Evolutionary conservation across 2,797 vertebrate genomes (phyloP).

Genomic region (Coreius guichenoti): DNA sequence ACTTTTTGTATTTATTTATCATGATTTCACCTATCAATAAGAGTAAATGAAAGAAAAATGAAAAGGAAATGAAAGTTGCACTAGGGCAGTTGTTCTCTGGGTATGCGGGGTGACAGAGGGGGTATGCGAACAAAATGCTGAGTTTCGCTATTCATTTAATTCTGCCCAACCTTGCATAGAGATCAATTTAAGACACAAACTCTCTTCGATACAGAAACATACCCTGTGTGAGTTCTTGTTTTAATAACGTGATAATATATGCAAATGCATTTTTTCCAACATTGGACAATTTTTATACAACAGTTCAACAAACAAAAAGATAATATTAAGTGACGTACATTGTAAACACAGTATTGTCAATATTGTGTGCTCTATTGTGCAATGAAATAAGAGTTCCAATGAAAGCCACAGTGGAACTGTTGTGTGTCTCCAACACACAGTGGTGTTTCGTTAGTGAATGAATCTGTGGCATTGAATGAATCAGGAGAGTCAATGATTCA

Average conservation of each 20-base stretch:
- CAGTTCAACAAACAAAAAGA: background rate
- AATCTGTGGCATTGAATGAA: background rate
- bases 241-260: background rate
- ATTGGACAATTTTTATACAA: background rate
- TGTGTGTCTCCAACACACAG: too few relatives aligned
- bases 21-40: background rate
- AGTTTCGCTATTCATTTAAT: too few relatives aligned
- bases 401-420: too few relatives aligned
- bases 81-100: too few relatives aligned
- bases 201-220: background rate
- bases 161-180: too few relatives aligned
- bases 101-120: too few relatives aligned
- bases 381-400: too few relatives aligned
- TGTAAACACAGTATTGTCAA: too few relatives aligned
- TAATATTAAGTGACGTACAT: background rate
- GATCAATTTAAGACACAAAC: too few relatives aligned
- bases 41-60: background rate
- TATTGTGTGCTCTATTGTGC: too few relatives aligned
- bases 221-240: background rate
- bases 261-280: too few relatives aligned
- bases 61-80: background rate
- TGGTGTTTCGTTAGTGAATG: background rate
- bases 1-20: background rate
- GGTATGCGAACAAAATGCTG: too few relatives aligned
- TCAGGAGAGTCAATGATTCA: background rate